These are phyloP conservation scores for Tubulanus polymorphus DNA, from an alignment of 2,888 invertebrate species.

Conservation along the genomic window DNA sequence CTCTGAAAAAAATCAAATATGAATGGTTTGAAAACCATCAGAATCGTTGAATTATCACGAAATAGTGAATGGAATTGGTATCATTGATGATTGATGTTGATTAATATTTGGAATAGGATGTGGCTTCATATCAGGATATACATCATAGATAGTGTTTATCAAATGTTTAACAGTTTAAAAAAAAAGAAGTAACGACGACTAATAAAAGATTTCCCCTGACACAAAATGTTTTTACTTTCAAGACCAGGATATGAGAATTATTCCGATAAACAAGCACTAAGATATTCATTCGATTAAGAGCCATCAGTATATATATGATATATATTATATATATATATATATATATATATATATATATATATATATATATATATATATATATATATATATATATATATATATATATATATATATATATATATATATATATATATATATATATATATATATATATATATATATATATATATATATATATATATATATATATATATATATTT, in stretches of 20 bases:
- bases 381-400: background rate
- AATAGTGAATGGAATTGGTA: no score
- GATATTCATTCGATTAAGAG: background rate
- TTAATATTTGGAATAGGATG: no score
- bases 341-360: slow-evolving; percentile 7
- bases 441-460: slow-evolving; percentile 9
- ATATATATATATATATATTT: slow-evolving; percentile 8
- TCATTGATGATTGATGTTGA: no score
- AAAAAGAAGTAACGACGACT: background rate
- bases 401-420: slow-evolving; percentile 1
- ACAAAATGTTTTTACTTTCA: background rate
- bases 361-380: background rate
- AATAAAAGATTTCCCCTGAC: background rate
- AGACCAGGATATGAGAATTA: background rate
- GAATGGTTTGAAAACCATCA: background rate
- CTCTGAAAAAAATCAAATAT: no score
- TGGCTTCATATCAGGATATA: no score
- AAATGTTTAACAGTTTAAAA: no score
- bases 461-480: slow-evolving; percentile 3
- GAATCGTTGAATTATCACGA: no score
- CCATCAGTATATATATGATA: background rate
- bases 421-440: slow-evolving; percentile 3
- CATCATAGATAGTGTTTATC: no score
- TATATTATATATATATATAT: no score
- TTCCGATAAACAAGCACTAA: background rate